These are phyloP conservation scores for Ischnus inquisitorius DNA, from an alignment of 2,888 invertebrate genomes.

Conservation along the genomic window DNA sequence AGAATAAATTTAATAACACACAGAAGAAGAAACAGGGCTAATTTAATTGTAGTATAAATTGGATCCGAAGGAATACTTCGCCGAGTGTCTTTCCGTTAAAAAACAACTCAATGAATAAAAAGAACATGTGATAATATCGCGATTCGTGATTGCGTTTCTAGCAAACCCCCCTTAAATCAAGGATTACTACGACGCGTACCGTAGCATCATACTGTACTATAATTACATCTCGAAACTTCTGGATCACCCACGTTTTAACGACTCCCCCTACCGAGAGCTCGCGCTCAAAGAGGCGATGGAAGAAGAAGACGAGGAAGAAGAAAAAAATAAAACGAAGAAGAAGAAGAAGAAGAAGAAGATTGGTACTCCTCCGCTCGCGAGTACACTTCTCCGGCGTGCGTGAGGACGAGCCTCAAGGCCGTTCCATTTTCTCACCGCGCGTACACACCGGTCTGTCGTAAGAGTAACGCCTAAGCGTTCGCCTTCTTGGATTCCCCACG, in stretches of 20 bases:
- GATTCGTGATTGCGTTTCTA: neutral
- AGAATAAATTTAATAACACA: no score
- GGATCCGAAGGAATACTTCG: neutral
- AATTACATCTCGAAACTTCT: constrained; percentile 48
- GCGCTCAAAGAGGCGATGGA: constrained; percentile 46
- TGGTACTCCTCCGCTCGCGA: constrained; percentile 45
- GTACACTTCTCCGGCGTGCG: constrained; percentile 62
- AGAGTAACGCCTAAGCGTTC: constrained; percentile 46
- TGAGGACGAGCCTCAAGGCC: constrained; percentile 82
- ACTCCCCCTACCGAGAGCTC: constrained; percentile 29
- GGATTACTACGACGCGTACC: constrained; percentile 11
- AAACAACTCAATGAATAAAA: neutral
- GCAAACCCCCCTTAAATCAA: constrained; percentile 22
- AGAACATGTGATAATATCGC: neutral
- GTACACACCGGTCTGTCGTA: constrained; percentile 62
- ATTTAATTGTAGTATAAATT: neutral
- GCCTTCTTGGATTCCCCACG: neutral
- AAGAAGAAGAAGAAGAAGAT: constrained; percentile 33
- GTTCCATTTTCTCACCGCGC: constrained; percentile 81
- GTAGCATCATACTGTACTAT: constrained; percentile 17
- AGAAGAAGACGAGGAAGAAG: constrained; percentile 48
- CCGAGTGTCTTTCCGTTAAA: neutral
- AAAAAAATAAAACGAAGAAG: constrained; percentile 33
- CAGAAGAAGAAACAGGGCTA: no score
- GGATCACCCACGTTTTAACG: constrained; percentile 57